Evolutionary conservation across 2,797 vertebrate species (phyloP).

Genomic region (Poecile montanus): DNA sequence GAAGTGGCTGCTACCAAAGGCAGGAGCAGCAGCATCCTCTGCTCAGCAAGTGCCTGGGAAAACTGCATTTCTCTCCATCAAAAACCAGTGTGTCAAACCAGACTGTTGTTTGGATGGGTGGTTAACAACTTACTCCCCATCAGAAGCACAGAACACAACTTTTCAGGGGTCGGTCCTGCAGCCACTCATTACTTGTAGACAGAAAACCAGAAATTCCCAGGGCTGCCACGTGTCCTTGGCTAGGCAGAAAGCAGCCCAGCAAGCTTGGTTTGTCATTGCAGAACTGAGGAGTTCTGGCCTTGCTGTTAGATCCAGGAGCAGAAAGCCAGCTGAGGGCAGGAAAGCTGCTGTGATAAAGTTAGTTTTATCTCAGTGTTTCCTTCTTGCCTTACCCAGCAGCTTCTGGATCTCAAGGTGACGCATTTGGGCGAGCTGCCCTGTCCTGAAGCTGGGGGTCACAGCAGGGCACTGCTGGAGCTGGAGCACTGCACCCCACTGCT

Average conservation of each 20-base stretch:
- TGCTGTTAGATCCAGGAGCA: neutral
- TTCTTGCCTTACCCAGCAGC: neutral
- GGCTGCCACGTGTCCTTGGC: rapidly evolving
- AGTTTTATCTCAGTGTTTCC: neutral
- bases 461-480: neutral
- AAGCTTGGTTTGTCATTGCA: neutral
- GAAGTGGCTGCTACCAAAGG: neutral
- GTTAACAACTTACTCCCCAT: neutral
- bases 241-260: neutral
- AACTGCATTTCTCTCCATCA: neutral
- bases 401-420: neutral
- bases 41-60: neutral
- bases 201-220: neutral
- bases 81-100: rapidly evolving
- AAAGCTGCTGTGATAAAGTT: neutral
- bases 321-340: neutral
- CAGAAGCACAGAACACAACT: neutral
- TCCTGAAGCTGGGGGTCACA: neutral
- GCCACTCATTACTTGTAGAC: neutral
- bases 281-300: neutral
- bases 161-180: neutral
- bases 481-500: neutral
- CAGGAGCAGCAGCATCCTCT: neutral
- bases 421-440: neutral
- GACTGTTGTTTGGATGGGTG: neutral